Evolutionary conservation across 2,797 vertebrate genomes (phyloP).

Genomic region (Ara ararauna): DNA sequence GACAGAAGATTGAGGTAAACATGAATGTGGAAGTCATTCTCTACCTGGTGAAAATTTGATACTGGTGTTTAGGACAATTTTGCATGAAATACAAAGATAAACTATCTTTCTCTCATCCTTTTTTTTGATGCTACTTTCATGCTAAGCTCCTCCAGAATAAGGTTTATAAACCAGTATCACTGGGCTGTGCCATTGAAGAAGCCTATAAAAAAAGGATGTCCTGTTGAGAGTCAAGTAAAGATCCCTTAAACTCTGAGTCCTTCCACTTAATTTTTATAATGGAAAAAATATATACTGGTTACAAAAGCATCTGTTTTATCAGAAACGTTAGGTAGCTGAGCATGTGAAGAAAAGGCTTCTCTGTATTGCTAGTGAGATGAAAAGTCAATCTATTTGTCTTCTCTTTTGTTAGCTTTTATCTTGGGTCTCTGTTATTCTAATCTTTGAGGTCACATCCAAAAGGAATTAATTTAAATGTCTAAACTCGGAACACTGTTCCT

Average conservation of each 20-base stretch:
- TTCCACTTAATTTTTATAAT: not conserved
- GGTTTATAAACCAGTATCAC: not conserved
- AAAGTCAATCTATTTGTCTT: not conserved
- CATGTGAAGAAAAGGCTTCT: not conserved
- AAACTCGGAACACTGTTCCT: not conserved
- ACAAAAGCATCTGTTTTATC: not conserved
- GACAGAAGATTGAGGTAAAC: not conserved
- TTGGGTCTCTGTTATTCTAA: not conserved
- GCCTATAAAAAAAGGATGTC: not conserved
- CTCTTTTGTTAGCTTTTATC: not conserved
- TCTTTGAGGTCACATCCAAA: not conserved
- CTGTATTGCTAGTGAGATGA: not conserved
- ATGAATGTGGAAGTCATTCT: not conserved
- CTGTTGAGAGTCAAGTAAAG: not conserved
- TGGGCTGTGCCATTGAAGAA: not conserved
- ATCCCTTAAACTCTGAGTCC: not conserved
- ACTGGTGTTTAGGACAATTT: not conserved
- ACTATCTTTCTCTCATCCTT: not conserved
- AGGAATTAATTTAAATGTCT: not conserved
- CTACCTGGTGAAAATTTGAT: not conserved
- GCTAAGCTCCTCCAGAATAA: not conserved
- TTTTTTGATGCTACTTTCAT: not conserved
- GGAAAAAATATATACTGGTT: not conserved
- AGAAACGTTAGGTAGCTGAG: not conserved
- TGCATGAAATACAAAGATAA: not conserved